These are phyloP conservation scores for Lissonota sp. DNA, from an alignment of 2,888 invertebrate species.

Conservation along the genomic window DNA sequence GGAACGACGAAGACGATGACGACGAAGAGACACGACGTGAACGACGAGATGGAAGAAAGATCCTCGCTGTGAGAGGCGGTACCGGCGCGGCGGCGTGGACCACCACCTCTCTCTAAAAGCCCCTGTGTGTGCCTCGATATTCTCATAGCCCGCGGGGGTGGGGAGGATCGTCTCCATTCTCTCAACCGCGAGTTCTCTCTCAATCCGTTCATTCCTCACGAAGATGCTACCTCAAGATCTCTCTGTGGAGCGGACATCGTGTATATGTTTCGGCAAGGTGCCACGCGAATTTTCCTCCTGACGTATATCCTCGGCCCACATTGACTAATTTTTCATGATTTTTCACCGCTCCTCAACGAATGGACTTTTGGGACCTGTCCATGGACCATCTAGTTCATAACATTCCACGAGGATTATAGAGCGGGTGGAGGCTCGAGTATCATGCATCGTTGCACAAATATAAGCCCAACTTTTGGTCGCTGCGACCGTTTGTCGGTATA, in stretches of 20 bases:
- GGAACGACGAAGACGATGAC: slow-evolving; percentile 41
- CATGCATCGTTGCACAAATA: slow-evolving; percentile 36
- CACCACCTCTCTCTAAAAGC: slow-evolving; percentile 74
- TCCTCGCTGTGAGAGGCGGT: slow-evolving; percentile 78
- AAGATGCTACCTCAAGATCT: too few relatives aligned
- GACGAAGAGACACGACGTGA: slow-evolving; percentile 24
- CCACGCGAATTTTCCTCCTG: slow-evolving; percentile 1
- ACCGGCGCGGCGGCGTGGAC: slow-evolving; percentile 78
- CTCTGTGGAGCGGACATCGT: neutral
- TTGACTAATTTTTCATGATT: too few relatives aligned
- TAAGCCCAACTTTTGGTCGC: slow-evolving; percentile 14
- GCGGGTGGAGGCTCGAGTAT: neutral
- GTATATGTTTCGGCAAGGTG: slow-evolving; percentile 1
- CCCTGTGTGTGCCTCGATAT: neutral
- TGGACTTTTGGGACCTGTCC: too few relatives aligned
- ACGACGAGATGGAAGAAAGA: slow-evolving; percentile 73
- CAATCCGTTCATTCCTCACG: neutral
- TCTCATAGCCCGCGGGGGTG: slow-evolving; percentile 67
- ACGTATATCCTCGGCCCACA: neutral
- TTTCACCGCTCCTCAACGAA: too few relatives aligned
- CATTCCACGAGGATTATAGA: neutral
- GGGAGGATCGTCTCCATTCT: slow-evolving; percentile 73
- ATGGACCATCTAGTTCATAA: too few relatives aligned
- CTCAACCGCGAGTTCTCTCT: slow-evolving; percentile 16
- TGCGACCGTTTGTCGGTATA: slow-evolving; percentile 44